Percentiles rank a stretch among this genome's conserved stretches.
phyloP scores from a whole-genome alignment of 2,888 invertebrate genomes.

The Lasioglossum malachurum region DNA sequence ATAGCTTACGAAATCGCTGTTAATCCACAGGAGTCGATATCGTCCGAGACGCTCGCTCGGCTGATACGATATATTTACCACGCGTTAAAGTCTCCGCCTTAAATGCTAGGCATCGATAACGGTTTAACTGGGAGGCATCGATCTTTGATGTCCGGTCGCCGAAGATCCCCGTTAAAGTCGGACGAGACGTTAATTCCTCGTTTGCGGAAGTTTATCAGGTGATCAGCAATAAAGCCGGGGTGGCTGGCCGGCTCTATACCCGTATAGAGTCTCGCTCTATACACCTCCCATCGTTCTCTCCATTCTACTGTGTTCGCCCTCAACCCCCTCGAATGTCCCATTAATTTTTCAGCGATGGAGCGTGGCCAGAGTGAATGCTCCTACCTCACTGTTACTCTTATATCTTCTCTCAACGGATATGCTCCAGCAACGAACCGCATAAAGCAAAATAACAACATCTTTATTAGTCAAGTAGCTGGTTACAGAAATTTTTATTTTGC shows the following conservation, averaged over 20 bases:
- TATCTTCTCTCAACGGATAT: neutral
- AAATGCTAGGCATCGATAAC: slow-evolving; percentile 17
- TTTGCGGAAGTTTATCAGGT: slow-evolving; percentile 65
- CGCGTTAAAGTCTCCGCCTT: slow-evolving; percentile 9
- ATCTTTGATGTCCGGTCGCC: slow-evolving; percentile 14
- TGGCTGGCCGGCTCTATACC: slow-evolving; percentile 13
- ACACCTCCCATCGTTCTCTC: slow-evolving; percentile 28
- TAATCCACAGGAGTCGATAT: slow-evolving; percentile 16
- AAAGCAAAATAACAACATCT: neutral
- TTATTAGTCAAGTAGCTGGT: neutral
- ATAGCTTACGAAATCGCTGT: neutral
- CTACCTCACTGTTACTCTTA: slow-evolving; percentile 46
- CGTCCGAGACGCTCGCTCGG: neutral
- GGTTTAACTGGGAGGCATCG: slow-evolving; percentile 21
- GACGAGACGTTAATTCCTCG: slow-evolving; percentile 55
- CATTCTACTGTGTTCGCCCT: slow-evolving; percentile 20
- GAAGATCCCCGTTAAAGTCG: slow-evolving; percentile 44
- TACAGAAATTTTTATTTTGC: neutral
- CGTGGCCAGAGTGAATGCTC: slow-evolving; percentile 34
- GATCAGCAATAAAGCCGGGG: slow-evolving; percentile 57
- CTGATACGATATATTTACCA: slow-evolving; percentile 10
- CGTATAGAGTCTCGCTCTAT: slow-evolving; percentile 26
- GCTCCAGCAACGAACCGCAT: neutral
- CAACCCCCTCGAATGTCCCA: slow-evolving; percentile 24
- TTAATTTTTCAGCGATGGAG: slow-evolving; percentile 20